phyloP scores from a whole-genome alignment of 2,113 vertebrate species.

The Chitala chitala region DNA sequence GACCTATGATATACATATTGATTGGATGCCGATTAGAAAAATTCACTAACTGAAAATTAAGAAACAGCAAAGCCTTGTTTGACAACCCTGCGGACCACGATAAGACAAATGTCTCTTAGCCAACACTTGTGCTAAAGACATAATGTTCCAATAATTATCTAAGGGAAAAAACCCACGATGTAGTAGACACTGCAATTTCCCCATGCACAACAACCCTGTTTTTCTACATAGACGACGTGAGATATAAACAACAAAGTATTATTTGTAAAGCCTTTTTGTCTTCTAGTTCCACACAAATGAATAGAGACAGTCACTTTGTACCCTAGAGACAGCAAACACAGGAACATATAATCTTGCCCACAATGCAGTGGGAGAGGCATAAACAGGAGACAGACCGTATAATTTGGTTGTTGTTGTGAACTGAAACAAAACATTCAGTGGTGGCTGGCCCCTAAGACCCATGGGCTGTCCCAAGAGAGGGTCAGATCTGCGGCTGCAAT shows the following conservation, averaged over 20 bases:
- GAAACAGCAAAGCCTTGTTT: neutral
- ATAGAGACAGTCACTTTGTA: slow-evolving; percentile 18
- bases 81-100: neutral
- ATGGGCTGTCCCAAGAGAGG: neutral
- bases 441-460: neutral
- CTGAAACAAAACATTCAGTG: neutral
- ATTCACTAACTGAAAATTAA: neutral
- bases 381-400: slow-evolving; percentile 12
- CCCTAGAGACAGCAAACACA: neutral
- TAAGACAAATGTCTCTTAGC: neutral
- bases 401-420: slow-evolving; percentile 3
- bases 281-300: slow-evolving; percentile 17
- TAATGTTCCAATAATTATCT: neutral
- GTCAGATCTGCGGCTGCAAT: neutral
- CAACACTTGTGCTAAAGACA: neutral
- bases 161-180: neutral
- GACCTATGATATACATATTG: too few species aligned
- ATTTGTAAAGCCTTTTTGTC: slow-evolving; percentile 10
- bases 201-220: slow-evolving; percentile 10
- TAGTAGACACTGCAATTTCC: slow-evolving; percentile 19
- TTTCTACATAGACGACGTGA: slow-evolving; percentile 6
- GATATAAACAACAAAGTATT: slow-evolving; percentile 19
- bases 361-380: slow-evolving; percentile 1
- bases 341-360: slow-evolving; percentile 17
- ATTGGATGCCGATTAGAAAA: too few species aligned